Conservation (phyloP, 2,113 vertebrate species). For the Macroglossus sobrinus region DNA sequence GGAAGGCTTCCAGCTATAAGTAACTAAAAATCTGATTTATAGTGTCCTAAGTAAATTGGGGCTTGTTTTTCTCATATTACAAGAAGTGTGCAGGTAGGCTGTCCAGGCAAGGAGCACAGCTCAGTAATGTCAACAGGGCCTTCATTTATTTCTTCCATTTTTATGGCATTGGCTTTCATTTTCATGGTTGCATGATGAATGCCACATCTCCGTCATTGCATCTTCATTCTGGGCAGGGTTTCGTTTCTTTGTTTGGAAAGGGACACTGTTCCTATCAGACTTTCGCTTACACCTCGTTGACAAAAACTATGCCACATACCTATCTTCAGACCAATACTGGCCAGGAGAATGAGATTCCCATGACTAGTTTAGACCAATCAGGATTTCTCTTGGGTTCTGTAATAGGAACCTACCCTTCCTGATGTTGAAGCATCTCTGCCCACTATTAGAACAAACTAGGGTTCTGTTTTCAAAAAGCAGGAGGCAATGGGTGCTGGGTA, state of each 20-base stretch:
- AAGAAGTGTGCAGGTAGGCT: background rate
- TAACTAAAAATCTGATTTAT: background rate
- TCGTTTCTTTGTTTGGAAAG: background rate
- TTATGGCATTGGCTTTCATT: background rate
- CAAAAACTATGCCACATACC: background rate
- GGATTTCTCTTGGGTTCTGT: background rate
- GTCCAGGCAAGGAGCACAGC: background rate
- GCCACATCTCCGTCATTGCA: background rate
- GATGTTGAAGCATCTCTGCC: background rate
- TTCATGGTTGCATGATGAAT: background rate
- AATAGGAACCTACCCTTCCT: background rate
- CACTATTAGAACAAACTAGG: background rate
- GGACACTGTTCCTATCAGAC: background rate
- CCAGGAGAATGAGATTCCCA: background rate
- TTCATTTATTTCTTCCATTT: background rate
- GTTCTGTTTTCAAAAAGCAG: slow-evolving; percentile 19
- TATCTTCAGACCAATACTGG: background rate
- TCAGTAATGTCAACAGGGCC: background rate
- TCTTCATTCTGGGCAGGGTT: slow-evolving; percentile 1
- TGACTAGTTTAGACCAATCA: background rate
- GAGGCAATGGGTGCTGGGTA: background rate
- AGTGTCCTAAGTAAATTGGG: background rate
- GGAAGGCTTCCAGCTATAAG: background rate
- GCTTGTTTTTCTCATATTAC: background rate
- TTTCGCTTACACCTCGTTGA: background rate